A percentile compares a stretch with the other conserved stretches of the same genome.
Evolutionary conservation across 2,888 invertebrate species (phyloP).

Genomic region (Calliphora vomitoria): DNA sequence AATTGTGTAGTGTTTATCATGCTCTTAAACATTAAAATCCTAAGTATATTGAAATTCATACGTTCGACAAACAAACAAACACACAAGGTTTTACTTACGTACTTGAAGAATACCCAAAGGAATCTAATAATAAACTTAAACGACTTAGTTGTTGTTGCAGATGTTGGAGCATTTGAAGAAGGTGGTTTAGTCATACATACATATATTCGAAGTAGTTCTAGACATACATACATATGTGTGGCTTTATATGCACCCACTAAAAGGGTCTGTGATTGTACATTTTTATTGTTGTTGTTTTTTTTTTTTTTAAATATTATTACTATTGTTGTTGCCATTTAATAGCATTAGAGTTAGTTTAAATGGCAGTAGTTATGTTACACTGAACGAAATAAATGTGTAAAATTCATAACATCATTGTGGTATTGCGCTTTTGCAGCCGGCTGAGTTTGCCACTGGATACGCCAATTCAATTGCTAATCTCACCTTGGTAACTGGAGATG

Average conservation of each 20-base stretch:
- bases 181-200: constrained; percentile 11
- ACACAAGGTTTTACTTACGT: background rate
- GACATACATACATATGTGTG: background rate
- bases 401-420: too few relatives aligned
- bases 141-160: constrained; percentile 18
- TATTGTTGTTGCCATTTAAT: constrained; percentile 55
- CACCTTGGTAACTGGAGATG: too few relatives aligned
- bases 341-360: constrained; percentile 59
- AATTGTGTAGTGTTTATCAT: constrained; percentile 58
- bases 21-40: constrained; percentile 51
- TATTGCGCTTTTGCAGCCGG: too few relatives aligned
- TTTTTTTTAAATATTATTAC: constrained; percentile 38
- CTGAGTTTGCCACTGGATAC: too few relatives aligned
- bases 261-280: constrained; percentile 33
- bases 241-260: background rate
- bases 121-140: constrained; percentile 43
- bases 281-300: constrained; percentile 56
- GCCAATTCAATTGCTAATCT: too few relatives aligned
- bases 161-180: constrained; percentile 16
- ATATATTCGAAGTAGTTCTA: background rate
- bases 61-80: constrained; percentile 4
- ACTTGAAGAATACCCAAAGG: constrained; percentile 38
- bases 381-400: background rate
- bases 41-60: constrained; percentile 64
- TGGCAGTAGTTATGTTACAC: constrained; percentile 37